phyloP scores from a whole-genome alignment of 2,888 invertebrate genomes.

The Plagiodera versicolora region DNA sequence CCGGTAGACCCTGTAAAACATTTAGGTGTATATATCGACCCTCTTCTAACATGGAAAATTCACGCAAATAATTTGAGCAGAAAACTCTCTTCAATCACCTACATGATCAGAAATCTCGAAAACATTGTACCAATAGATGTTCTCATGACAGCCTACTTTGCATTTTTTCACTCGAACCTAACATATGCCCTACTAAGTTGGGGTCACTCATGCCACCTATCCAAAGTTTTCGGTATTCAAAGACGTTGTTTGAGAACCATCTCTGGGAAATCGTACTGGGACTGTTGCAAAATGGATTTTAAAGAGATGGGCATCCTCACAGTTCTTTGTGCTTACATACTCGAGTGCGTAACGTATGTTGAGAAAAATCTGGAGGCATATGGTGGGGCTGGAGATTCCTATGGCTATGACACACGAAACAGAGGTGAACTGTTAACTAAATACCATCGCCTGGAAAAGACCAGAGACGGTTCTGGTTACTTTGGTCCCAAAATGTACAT shows the following conservation, averaged over 20 bases:
- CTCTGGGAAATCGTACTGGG: neutral
- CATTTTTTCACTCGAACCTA: neutral
- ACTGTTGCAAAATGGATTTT: neutral
- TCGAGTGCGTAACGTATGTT: neutral
- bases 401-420: neutral
- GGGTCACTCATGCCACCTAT: constrained; percentile 2
- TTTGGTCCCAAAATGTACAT: no score
- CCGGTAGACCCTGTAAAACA: no score
- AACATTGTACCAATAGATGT: neutral
- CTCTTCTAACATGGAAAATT: no score
- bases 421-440: neutral
- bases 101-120: no score
- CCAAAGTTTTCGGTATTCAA: neutral
- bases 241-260: constrained; percentile 4
- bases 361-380: neutral
- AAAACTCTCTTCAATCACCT: no score
- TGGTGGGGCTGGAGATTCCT: neutral
- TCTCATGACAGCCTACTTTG: neutral
- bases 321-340: neutral
- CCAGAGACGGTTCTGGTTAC: no score
- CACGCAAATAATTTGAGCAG: no score
- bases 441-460: neutral
- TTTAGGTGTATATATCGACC: no score
- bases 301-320: neutral
- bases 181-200: neutral